Evolutionary conservation across 2,797 vertebrate genomes (phyloP).

Genomic region (Coendou prehensilis): DNA sequence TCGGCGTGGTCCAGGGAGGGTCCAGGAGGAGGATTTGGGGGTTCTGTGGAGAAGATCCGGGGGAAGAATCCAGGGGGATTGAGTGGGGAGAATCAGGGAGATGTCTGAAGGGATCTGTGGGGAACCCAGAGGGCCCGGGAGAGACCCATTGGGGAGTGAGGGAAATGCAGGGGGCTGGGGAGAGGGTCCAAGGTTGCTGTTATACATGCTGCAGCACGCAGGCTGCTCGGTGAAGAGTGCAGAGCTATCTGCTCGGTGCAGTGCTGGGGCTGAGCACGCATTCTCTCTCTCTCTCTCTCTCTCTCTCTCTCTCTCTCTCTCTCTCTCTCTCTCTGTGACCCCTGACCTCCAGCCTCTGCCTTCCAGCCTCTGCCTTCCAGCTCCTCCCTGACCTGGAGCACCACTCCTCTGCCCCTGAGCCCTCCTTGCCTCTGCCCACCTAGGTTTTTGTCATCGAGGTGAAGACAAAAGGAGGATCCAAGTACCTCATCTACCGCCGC

Average conservation of each 20-base stretch:
- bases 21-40: neutral
- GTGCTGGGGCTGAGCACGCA: rapidly evolving
- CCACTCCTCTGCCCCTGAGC: neutral
- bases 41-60: no score
- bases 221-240: neutral
- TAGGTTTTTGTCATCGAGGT: constrained; percentile 96
- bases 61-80: neutral
- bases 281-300: rapidly evolving
- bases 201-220: rapidly evolving
- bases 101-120: neutral
- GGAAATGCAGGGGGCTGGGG: neutral
- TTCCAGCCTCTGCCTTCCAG: neutral
- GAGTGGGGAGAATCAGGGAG: neutral
- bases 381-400: neutral
- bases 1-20: neutral
- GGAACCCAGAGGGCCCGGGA: neutral
- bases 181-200: neutral
- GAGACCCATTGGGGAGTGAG: neutral
- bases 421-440: constrained; percentile 34
- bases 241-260: neutral
- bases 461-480: constrained; percentile 95
- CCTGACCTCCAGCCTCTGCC: neutral
- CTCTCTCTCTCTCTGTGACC: neutral
- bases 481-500: constrained; percentile 96
- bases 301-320: rapidly evolving